These are phyloP conservation scores for Orthochromis malagaraziensis DNA, from an alignment of 2,113 vertebrate genomes.

Conservation along the genomic window DNA sequence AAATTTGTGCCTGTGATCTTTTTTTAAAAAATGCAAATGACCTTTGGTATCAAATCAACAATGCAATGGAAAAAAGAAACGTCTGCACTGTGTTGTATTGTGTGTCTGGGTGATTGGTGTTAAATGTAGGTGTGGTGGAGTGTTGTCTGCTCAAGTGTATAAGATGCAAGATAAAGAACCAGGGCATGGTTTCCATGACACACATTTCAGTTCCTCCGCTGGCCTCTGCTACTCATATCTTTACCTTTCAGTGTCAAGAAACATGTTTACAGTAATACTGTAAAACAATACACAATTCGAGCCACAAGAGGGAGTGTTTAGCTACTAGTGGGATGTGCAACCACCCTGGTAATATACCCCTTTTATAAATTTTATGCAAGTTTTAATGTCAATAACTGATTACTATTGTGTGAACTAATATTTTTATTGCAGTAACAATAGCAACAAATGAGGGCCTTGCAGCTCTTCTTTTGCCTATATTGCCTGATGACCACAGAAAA, in stretches of 20 bases:
- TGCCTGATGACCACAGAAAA: background rate
- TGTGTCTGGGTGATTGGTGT: background rate
- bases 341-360: background rate
- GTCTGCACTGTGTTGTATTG: background rate
- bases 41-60: background rate
- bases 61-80: background rate
- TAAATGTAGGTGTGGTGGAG: background rate
- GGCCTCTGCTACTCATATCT: background rate
- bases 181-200: conserved; percentile 11
- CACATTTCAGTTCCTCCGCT: conserved; percentile 2
- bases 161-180: background rate
- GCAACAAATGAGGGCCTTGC: background rate
- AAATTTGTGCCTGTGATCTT: background rate
- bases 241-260: background rate
- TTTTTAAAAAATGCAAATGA: background rate
- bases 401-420: background rate
- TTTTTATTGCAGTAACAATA: background rate
- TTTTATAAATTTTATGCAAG: background rate
- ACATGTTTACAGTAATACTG: background rate
- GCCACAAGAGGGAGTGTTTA: conserved; percentile 10
- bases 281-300: background rate
- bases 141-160: background rate
- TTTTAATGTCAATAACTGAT: background rate
- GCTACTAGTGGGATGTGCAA: background rate
- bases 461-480: background rate